These are phyloP conservation scores for Andrena hattorfiana DNA, from an alignment of 2,888 invertebrate genomes.

Conservation along the genomic window DNA sequence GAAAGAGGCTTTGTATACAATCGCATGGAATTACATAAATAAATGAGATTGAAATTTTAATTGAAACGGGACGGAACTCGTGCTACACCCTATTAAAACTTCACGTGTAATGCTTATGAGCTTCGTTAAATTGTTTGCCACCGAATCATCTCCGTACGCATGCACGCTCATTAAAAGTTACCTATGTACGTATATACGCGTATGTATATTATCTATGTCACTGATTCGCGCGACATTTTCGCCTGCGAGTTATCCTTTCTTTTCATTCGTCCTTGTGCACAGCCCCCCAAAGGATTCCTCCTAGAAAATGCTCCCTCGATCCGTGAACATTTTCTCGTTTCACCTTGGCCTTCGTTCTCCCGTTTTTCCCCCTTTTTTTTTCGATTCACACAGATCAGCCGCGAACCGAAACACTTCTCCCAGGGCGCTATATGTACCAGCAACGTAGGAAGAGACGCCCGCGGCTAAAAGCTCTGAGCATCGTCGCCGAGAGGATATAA, in stretches of 20 bases:
- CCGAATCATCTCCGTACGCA: neutral
- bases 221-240: neutral
- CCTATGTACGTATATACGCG: no score
- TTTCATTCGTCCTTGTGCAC: neutral
- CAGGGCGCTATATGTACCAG: conserved; percentile 3
- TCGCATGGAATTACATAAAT: neutral
- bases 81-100: conserved; percentile 43
- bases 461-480: conserved; percentile 28
- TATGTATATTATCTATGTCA: no score
- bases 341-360: neutral
- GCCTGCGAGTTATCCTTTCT: neutral
- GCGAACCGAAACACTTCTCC: conserved; percentile 26
- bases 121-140: conserved; percentile 10
- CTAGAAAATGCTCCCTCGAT: neutral
- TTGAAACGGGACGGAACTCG: neutral
- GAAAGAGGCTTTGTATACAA: no score
- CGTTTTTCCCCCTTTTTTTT: neutral
- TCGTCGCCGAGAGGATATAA: conserved; percentile 33
- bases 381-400: conserved; percentile 30
- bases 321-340: neutral
- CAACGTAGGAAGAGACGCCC: conserved; percentile 26
- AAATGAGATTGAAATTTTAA: neutral
- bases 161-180: no score
- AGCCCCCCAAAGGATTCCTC: neutral
- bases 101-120: conserved; percentile 10